Percentiles rank a stretch among this genome's conserved stretches.
Evolutionary conservation across 2,113 vertebrate genomes (phyloP).

Genomic region (Pangasianodon hypophthalmus): DNA sequence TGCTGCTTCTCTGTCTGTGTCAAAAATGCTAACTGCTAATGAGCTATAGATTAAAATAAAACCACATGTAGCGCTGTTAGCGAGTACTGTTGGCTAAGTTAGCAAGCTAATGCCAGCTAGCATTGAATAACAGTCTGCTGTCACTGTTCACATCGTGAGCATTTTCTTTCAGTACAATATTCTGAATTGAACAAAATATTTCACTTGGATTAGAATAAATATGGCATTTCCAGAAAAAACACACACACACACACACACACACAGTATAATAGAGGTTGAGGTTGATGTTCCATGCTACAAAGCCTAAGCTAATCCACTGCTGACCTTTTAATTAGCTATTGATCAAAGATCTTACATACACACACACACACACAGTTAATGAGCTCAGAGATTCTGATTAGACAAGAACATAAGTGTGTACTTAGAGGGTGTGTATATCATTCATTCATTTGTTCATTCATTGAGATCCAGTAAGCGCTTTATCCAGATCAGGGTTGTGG

Average conservation of each 20-base stretch:
- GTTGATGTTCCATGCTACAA: not conserved
- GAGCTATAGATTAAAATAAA: not conserved
- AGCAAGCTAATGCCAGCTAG: not conserved
- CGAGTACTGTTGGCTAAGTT: not conserved
- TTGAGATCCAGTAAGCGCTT: not conserved
- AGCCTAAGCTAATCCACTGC: conserved; percentile 31
- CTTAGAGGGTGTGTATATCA: not conserved
- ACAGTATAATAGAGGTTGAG: not conserved
- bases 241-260: not conserved
- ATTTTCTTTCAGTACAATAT: not conserved
- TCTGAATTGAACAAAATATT: not conserved
- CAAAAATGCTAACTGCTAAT: not conserved
- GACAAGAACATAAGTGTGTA: not conserved
- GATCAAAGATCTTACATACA: conserved; percentile 27
- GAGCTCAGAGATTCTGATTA: conserved; percentile 1
- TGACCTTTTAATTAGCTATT: conserved; percentile 51
- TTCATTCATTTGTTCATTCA: not conserved
- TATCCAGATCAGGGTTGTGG: not conserved
- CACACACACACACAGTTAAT: conserved; percentile 22
- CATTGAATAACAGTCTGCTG: not conserved
- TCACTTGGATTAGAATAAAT: not conserved
- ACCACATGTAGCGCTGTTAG: not conserved
- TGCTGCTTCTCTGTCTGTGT: not conserved
- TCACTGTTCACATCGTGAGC: not conserved
- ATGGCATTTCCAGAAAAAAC: not conserved